phyloP scores from a whole-genome alignment of 2,113 vertebrate genomes.

The Campylomormyrus numenius region DNA sequence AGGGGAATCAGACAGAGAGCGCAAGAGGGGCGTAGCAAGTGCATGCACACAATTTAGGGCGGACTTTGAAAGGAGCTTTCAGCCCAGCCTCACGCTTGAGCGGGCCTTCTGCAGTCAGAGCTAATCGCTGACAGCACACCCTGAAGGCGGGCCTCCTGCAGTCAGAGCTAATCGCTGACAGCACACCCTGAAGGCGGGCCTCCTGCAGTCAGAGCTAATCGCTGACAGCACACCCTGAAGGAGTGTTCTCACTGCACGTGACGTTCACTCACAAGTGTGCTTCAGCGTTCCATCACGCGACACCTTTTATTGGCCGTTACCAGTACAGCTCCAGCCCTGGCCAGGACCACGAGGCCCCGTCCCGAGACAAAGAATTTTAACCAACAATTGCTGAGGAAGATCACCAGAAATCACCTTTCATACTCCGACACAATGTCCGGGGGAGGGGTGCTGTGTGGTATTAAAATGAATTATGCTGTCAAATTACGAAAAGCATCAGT shows the following conservation, averaged over 20 bases:
- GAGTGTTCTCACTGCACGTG: not conserved
- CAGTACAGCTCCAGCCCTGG: not conserved
- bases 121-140: not conserved
- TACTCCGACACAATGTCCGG: not conserved
- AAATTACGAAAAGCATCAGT: not conserved
- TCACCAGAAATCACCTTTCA: not conserved
- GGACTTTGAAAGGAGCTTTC: not conserved
- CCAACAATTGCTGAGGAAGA: not conserved
- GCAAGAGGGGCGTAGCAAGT: not conserved
- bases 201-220: conserved; percentile 5
- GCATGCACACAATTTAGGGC: not conserved
- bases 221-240: not conserved
- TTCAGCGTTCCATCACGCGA: not conserved
- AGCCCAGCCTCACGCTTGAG: not conserved
- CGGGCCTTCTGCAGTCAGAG: not conserved
- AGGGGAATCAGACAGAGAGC: not conserved
- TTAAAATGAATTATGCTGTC: conserved; percentile 3
- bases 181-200: not conserved
- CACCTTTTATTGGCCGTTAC: not conserved
- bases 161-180: not conserved
- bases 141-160: not conserved
- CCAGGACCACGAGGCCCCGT: not conserved
- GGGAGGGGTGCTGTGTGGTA: not conserved
- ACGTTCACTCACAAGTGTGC: not conserved
- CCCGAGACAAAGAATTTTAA: not conserved